Percentiles rank a stretch among this genome's conserved stretches.
phyloP scores from a whole-genome alignment of 2,797 vertebrate species.

The Eurystomus glaucurus region DNA sequence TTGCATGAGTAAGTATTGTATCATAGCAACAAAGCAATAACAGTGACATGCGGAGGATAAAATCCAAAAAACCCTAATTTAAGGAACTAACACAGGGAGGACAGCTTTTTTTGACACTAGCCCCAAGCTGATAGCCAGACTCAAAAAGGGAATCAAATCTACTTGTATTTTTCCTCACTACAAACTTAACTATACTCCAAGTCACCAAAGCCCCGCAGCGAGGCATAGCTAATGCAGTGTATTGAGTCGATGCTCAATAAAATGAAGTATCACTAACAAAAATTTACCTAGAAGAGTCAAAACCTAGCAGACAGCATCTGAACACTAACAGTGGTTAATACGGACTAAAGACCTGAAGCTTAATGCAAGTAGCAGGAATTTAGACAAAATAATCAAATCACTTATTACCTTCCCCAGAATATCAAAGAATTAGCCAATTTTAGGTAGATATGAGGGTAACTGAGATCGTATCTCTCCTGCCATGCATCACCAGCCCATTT shows the following conservation, averaged over 20 bases:
- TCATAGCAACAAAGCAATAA: slow-evolving; percentile 84
- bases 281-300: neutral
- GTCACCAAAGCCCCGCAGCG: neutral
- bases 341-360: neutral
- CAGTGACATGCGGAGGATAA: slow-evolving; percentile 76
- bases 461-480: neutral
- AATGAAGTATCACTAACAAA: neutral
- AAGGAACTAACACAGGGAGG: slow-evolving; percentile 69
- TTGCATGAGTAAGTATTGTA: slow-evolving; percentile 74
- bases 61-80: slow-evolving; percentile 79
- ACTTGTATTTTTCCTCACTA: slow-evolving; percentile 46
- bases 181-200: neutral
- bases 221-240: neutral
- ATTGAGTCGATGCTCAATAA: neutral
- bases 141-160: slow-evolving; percentile 27
- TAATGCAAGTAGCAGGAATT: slow-evolving; percentile 4
- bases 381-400: neutral
- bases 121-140: slow-evolving; percentile 52
- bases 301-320: neutral
- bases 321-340: neutral
- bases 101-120: slow-evolving; percentile 57
- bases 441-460: neutral
- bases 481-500: neutral
- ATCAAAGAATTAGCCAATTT: neutral
- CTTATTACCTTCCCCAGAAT: neutral